These are phyloP conservation scores for Aethina tumida DNA, from an alignment of 1,140 invertebrate species.

Conservation along the genomic window DNA sequence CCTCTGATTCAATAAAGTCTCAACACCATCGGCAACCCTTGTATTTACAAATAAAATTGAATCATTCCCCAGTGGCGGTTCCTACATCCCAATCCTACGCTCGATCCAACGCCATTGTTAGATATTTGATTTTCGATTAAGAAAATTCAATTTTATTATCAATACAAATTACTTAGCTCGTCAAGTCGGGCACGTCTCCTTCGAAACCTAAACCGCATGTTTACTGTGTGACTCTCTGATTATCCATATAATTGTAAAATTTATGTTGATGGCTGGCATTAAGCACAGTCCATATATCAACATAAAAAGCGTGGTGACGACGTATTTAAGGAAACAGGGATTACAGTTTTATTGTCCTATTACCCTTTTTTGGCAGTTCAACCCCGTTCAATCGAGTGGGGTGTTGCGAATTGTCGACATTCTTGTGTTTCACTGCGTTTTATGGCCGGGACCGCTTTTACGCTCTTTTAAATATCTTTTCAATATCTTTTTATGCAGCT, in stretches of 20 bases:
- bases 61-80: conserved; percentile 2
- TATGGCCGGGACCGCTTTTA: conserved; percentile 6
- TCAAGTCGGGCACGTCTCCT: conserved; percentile 1
- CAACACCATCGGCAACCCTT: conserved; percentile 32
- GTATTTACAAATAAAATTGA: conserved; percentile 17
- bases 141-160: conserved; percentile 11
- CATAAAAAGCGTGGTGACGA: no score
- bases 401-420: conserved; percentile 8
- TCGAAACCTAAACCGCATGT: neutral
- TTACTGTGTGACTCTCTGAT: conserved; percentile 5
- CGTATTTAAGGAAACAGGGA: no score
- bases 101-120: conserved; percentile 2
- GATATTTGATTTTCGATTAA: conserved; percentile 8
- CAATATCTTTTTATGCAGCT: conserved; percentile 4
- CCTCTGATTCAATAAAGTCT: conserved; percentile 30
- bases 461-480: conserved; percentile 7
- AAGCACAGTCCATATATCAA: no score
- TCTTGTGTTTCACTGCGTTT: conserved; percentile 8
- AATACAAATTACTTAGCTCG: conserved; percentile 10
- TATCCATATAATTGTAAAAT: neutral
- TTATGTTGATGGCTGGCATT: no score
- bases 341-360: no score
- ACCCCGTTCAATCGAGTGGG: conserved; percentile 7
- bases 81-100: neutral
- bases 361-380: conserved; percentile 5